Evolutionary conservation across 2,888 invertebrate genomes (phyloP).

Genomic region (Stenurella melanura): DNA sequence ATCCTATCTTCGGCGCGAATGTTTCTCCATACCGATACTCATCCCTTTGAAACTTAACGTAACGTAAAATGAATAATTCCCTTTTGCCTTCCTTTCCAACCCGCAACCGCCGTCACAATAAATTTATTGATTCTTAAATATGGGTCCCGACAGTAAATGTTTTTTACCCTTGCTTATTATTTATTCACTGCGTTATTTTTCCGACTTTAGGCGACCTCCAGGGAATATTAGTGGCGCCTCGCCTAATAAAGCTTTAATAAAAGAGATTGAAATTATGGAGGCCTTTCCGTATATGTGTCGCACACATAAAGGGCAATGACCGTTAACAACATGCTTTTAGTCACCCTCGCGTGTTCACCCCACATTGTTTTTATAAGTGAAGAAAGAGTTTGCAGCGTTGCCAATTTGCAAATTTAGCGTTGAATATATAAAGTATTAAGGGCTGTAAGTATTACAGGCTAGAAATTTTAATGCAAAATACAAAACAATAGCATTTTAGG

Average conservation of each 20-base stretch:
- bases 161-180: not conserved
- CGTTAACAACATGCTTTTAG: conserved; percentile 42
- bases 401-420: not conserved
- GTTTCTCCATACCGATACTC: not conserved
- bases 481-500: too few species aligned
- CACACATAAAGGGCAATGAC: conserved; percentile 46
- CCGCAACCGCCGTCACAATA: not conserved
- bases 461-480: too few species aligned
- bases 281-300: conserved; percentile 47
- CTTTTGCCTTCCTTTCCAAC: not conserved
- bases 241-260: conserved; percentile 28
- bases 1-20: not conserved
- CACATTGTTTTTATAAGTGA: not conserved
- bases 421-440: too few species aligned
- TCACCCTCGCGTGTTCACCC: conserved; percentile 33
- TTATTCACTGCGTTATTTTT: not conserved
- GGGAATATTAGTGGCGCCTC: conserved; percentile 35
- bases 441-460: too few species aligned
- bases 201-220: not conserved
- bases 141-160: not conserved
- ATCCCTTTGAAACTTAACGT: conserved; percentile 7
- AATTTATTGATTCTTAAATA: not conserved
- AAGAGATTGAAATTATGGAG: conserved; percentile 37
- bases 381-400: conserved; percentile 13
- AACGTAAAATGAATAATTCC: not conserved